These are phyloP conservation scores for Megalurothrips usitatus DNA, from an alignment of 2,888 invertebrate genomes.

Conservation along the genomic window DNA sequence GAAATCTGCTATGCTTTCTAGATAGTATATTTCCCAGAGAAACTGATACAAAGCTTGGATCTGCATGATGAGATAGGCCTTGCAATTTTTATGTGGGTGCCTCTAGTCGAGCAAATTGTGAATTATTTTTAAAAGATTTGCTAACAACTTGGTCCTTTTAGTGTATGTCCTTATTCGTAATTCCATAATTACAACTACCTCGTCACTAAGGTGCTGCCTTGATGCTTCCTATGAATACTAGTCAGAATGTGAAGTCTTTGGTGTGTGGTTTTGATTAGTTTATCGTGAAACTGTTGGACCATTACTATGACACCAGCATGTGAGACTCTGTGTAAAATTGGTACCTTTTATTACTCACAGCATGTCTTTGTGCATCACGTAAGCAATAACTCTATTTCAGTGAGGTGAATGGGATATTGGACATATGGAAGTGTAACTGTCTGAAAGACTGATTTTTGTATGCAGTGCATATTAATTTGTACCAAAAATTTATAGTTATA, in stretches of 20 bases:
- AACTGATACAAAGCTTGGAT: neutral
- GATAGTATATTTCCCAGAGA: neutral
- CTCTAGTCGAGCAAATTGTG: neutral
- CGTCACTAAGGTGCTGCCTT: too few species aligned
- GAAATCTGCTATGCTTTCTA: slow-evolving; percentile 21
- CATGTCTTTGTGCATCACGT: too few species aligned
- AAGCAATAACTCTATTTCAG: too few species aligned
- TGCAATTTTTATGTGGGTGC: neutral
- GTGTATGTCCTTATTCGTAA: neutral
- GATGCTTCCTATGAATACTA: neutral
- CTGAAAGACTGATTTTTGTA: too few species aligned
- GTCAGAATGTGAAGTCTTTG: neutral
- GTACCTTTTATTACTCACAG: too few species aligned
- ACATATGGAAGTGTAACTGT: too few species aligned
- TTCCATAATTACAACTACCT: too few species aligned
- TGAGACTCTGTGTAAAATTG: too few species aligned
- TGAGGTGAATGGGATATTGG: too few species aligned
- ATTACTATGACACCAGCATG: too few species aligned
- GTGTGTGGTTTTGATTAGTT: neutral
- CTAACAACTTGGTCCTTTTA: neutral
- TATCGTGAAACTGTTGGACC: neutral
- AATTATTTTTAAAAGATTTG: neutral
- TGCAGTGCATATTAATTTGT: too few species aligned
- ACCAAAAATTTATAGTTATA: too few species aligned
- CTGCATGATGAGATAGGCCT: neutral